Conservation (phyloP, 2,888 invertebrate species). For the Acanthosoma haemorrhoidale region DNA sequence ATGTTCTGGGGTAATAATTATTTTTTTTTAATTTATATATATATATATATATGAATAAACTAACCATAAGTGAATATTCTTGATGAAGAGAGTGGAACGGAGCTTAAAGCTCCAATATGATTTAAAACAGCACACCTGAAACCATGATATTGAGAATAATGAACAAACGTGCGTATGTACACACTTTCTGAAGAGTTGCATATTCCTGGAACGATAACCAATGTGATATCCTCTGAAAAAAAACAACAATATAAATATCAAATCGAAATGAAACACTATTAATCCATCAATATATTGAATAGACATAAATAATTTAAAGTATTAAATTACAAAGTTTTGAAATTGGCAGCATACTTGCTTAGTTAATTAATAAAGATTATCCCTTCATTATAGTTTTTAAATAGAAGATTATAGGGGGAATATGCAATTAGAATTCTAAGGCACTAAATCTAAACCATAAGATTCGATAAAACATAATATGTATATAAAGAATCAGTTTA, state of each 20-base stretch:
- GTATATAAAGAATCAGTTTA: too few relatives aligned
- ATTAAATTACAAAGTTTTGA: background rate
- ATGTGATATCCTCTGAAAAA: slow-evolving; percentile 72
- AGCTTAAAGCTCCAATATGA: slow-evolving; percentile 83
- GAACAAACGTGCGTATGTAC: slow-evolving; percentile 88
- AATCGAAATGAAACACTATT: too few relatives aligned
- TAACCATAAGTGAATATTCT: slow-evolving; percentile 90
- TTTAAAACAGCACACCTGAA: slow-evolving; percentile 89
- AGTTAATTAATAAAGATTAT: too few relatives aligned
- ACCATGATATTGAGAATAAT: slow-evolving; percentile 85
- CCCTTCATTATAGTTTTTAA: too few relatives aligned
- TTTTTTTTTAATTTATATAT: too few relatives aligned
- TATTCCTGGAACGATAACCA: slow-evolving; percentile 86
- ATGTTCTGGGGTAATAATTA: too few relatives aligned
- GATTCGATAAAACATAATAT: too few relatives aligned
- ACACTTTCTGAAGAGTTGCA: slow-evolving; percentile 92
- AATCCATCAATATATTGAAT: background rate
- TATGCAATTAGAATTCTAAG: too few relatives aligned
- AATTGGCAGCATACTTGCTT: too few relatives aligned
- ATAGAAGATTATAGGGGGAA: too few relatives aligned
- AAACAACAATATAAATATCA: slow-evolving; percentile 35
- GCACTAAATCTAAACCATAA: too few relatives aligned
- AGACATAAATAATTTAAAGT: background rate
- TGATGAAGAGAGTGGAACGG: slow-evolving; percentile 78
- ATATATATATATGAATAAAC: slow-evolving; percentile 38